Evolutionary conservation across 2,888 invertebrate species (phyloP).

Genomic region (Meghimatium bilineatum): DNA sequence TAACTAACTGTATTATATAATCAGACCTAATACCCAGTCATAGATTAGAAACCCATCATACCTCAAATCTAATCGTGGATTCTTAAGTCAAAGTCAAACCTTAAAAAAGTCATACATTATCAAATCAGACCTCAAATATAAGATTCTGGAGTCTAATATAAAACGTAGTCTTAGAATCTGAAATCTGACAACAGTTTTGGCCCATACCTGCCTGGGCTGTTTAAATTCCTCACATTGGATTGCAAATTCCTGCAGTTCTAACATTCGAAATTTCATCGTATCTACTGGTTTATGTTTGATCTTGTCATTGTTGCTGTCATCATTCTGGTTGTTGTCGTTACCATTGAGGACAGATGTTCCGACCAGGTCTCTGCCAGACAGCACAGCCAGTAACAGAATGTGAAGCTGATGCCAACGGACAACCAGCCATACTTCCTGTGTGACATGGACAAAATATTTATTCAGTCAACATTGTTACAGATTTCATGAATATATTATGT

Average conservation of each 20-base stretch:
- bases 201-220: slow-evolving; percentile 44
- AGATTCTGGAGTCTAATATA: no score
- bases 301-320: slow-evolving; percentile 73
- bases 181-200: no score
- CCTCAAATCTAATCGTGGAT: no score
- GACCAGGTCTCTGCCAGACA: slow-evolving; percentile 61
- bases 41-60: no score
- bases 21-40: no score
- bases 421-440: slow-evolving; percentile 76
- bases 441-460: not conserved
- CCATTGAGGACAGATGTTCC: slow-evolving; percentile 60
- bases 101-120: no score
- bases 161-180: no score
- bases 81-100: no score
- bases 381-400: slow-evolving; percentile 71
- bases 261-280: slow-evolving; percentile 24
- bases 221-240: slow-evolving; percentile 52
- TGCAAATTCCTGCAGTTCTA: slow-evolving; percentile 50
- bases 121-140: no score
- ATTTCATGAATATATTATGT: no score
- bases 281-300: slow-evolving; percentile 54
- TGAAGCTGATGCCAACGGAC: slow-evolving; percentile 76
- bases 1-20: no score
- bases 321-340: slow-evolving; percentile 59
- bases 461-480: not conserved